Evolutionary conservation across 2,113 vertebrate species (phyloP), one percentile per base, ranked within the genome.

Genomic region (Anhinga rufa): DNA sequence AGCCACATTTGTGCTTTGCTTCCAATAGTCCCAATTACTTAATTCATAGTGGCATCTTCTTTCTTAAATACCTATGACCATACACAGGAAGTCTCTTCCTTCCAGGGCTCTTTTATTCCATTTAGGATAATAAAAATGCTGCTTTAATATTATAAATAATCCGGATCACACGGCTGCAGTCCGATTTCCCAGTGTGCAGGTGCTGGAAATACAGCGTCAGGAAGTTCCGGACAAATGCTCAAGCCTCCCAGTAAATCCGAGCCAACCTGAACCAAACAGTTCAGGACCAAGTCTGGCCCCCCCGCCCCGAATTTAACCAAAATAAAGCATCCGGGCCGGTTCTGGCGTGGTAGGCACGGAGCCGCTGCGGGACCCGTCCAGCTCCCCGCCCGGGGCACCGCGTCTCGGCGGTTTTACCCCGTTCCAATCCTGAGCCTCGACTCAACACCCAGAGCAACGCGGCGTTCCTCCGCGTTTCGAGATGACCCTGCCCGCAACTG

Each of bases 381-480:
- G n/a, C n/a, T n/a, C n/a, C n/a, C n/a, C n/a, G n/a, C n/a, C n/a
- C n/a, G n/a, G n/a, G n/a, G n/a, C n/a, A n/a, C n/a, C n/a, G n/a
- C n/a, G n/a, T n/a, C n/a, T n/a, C n/a, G n/a, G n/a, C n/a, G n/a
- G n/a, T n/a, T n/a, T n/a, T n/a, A n/a, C n/a, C n/a, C n/a, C n/a
- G n/a, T n/a, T n/a, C n/a, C n/a, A n/a, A n/a, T n/a, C 44, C 44
- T 46, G 18, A 46, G 17, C 44, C 44, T 46, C 44, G 44, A 46
- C 18, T 46, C 18, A 46, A 46, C 26, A 20, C 16, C 12, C 2
- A 4, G 25, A 17, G 44, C 46, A 40, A 32, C 0, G 7, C 55
- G 52, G n/a, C 10, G 0, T 68, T 76, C 4, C 26, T 1, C 17
- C 10, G 4, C 4, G 26, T 20, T 58, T 14, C 21, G 13, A 34